A percentile compares a stretch with the other conserved stretches of the same genome.
Evolutionary conservation across 2,888 invertebrate species (phyloP).

Genomic region (Leptarthrus brevirostris): DNA sequence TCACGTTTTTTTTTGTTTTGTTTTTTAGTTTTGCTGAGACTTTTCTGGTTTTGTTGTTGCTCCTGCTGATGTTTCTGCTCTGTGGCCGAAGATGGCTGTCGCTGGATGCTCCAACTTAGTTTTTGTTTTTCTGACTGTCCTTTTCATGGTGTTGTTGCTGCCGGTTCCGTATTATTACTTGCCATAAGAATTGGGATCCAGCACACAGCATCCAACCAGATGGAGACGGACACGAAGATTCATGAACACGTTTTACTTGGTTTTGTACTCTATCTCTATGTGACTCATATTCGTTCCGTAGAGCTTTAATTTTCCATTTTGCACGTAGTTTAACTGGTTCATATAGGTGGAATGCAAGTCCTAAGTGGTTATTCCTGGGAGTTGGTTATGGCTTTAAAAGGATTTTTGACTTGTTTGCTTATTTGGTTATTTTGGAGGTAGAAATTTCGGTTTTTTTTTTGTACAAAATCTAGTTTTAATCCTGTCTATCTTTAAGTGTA

Average conservation of each 20-base stretch:
- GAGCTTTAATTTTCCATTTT: no score
- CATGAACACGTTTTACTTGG: constrained; percentile 29
- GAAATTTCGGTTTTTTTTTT: no score
- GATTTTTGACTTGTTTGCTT: no score
- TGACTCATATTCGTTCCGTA: no score
- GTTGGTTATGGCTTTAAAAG: no score
- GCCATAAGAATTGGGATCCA: constrained; percentile 13
- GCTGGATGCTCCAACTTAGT: constrained; percentile 12
- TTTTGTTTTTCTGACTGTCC: background rate
- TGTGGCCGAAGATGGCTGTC: constrained; percentile 19
- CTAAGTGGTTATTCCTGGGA: no score
- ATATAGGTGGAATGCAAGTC: no score
- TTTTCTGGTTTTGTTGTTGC: constrained; percentile 1
- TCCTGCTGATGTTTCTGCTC: background rate
- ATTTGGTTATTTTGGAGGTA: no score
- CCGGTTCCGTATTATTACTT: constrained; percentile 24
- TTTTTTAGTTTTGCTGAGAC: background rate
- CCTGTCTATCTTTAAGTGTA: no score
- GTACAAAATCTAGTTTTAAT: no score
- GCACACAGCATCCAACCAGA: no score
- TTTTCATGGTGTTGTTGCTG: constrained; percentile 16
- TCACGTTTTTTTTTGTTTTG: background rate
- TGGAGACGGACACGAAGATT: background rate
- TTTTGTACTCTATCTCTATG: constrained; percentile 6
- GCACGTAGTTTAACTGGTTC: no score